Conservation (phyloP, 2,888 invertebrate species). For the Mermis nigrescens region DNA sequence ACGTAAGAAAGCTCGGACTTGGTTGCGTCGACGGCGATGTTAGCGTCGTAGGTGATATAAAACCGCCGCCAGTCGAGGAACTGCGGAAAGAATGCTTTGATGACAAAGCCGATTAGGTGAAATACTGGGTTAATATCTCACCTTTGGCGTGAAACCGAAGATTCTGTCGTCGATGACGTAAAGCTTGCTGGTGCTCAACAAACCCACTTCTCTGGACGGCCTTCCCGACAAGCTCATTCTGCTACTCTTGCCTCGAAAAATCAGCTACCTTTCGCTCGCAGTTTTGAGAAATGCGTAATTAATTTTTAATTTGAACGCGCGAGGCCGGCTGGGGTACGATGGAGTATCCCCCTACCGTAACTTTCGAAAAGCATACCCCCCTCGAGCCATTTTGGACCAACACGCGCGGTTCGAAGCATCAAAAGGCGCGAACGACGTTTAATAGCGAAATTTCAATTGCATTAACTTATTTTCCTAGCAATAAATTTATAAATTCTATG, state of each 20-base stretch:
- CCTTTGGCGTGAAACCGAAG: constrained; percentile 97
- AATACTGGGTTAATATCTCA: no score
- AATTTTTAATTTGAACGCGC: no score
- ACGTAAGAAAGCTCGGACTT: constrained; percentile 91
- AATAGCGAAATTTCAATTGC: no score
- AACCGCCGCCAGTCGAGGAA: constrained; percentile 91
- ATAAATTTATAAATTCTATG: no score
- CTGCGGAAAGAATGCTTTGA: constrained; percentile 42
- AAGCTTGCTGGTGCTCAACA: constrained; percentile 88
- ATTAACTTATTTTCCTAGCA: no score
- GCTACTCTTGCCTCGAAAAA: constrained; percentile 59
- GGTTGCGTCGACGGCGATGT: constrained; percentile 89
- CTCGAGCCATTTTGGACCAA: no score
- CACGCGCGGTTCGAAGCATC: no score
- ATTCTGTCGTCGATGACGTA: constrained; percentile 85
- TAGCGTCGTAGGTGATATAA: constrained; percentile 94
- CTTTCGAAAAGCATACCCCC: no score
- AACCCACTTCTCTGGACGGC: constrained; percentile 83
- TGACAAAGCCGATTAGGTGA: no score
- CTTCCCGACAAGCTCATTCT: constrained; percentile 83
- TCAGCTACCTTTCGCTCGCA: neutral
- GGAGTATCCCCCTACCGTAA: no score
- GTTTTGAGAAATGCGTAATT: neutral
- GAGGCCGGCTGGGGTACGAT: no score
- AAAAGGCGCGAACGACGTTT: no score